Conservation (phyloP, 2,797 vertebrate genomes). For the Arnoldichthys spilopterus region DNA sequence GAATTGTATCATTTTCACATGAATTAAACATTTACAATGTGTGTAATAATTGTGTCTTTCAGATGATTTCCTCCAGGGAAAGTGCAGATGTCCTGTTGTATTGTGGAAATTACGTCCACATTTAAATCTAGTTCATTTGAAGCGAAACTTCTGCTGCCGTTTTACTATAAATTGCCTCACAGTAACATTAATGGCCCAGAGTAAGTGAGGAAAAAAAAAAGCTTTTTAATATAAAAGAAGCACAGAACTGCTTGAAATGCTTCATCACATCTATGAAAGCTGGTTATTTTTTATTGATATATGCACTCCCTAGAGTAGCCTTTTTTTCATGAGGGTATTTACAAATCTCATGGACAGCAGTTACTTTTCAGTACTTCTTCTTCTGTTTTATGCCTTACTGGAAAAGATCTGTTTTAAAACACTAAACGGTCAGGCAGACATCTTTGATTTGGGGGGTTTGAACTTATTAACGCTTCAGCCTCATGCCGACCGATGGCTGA, state of each 20-base stretch:
- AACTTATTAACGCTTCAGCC: slow-evolving; percentile 27
- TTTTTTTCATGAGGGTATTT: not conserved
- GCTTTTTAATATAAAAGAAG: not conserved
- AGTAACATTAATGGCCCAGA: not conserved
- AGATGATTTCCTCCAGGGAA: too few relatives aligned
- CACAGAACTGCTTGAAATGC: not conserved
- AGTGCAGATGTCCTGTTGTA: too few relatives aligned
- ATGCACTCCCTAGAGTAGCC: not conserved
- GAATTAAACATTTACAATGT: not conserved
- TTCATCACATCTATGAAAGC: not conserved
- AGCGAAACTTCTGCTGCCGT: too few relatives aligned
- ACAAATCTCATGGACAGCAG: not conserved
- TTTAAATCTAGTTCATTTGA: too few relatives aligned
- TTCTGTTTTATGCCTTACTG: slow-evolving; percentile 16
- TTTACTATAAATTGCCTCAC: not conserved
- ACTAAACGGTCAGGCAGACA: slow-evolving; percentile 31
- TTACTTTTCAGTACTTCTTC: not conserved
- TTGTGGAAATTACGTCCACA: too few relatives aligned
- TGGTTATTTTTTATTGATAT: not conserved
- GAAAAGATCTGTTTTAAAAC: slow-evolving; percentile 37
- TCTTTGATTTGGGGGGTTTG: slow-evolving; percentile 48
- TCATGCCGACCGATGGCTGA: slow-evolving; percentile 46
- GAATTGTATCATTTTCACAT: not conserved
- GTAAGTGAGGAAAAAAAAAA: not conserved
- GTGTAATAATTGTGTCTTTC: too few relatives aligned